Evolutionary conservation across 53 echinoderm and acorn worm species (phyloP), one percentile per base, ranked within the genome.

Genomic region (Stichopus horrens): DNA sequence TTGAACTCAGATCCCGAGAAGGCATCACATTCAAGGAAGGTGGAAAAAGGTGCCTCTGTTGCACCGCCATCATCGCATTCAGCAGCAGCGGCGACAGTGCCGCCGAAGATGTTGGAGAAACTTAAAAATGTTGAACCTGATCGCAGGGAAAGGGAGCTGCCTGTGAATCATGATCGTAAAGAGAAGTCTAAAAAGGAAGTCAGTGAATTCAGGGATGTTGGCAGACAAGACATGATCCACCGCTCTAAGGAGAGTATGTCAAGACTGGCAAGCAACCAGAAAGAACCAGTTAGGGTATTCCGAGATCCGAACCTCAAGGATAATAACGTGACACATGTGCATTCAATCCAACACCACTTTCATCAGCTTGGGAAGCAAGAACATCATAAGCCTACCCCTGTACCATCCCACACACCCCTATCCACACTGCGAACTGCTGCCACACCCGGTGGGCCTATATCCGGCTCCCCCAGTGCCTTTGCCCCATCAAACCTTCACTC

Each of bases 281-380:
- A 74, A 19, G 93, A 90, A 23, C 99, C 99, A 73, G 94, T 99
- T 9, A 78, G 94, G 89, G 96, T 99, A 13, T 99, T 93, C 58
- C 94, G 99, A n/a, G 99, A 99, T 77, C 99, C 99, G 5, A 99
- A 90, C 76, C 88, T 99, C 86, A 91, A 78, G 58, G 99, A 99
- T 85, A 86, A 92, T 37, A 87, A 92, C 56, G 96, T 99, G 21
- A 99, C 90, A 58, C 95, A 99, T 74, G 94, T 99, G 67, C 92
- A 95, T 81, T 99, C 99, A 23, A 94, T 99, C 60, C 99, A 99
- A 78, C 99, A 99, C 76, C 92, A 93, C 74, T 91, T 88, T 57
- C 81, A 91, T 55, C 92, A 86, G 66, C 77, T 92, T 59, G 54
- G 58, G 56, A 74, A 74, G 57, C 55, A 54, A 57, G 90, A 73